Evolutionary conservation across 2,888 invertebrate species (phyloP), one percentile per base, ranked within the genome.

Genomic region (Thysanoteuthis rhombus): DNA sequence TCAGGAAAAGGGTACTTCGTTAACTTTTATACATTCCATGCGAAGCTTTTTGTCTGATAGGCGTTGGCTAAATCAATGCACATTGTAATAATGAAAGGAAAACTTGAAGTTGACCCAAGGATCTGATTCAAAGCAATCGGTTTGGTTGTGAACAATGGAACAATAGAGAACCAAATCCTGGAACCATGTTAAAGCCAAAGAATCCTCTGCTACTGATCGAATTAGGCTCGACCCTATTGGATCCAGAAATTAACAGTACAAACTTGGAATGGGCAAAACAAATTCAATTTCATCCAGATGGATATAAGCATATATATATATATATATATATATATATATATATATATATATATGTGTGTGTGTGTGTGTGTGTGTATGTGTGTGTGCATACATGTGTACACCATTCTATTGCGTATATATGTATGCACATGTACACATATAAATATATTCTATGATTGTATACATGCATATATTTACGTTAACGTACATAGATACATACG

Each of bases 311-410:
- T 90, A 38, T 2, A 38, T 90, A 6, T 40, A 39, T 40, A 19
- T 40, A 91, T 40, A 91, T 40, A 39, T 91, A 91, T 91, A 91
- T 91, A 91, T 91, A 91, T 91, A 91, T 91, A 91, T 91, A 91
- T 90, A 90, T 90, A 90, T 90, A 10, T 90, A 2, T 90, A 10
- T 90, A 39, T 36, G 6, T 10, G 10, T 38, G 28, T 38, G 28
- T 38, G 28, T 90, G 28, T 90, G 16, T 90, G 16, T 39, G 28
- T 38, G 28, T 38, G 28, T 38, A 12, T 12, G 28, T 36, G 16
- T 38, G 28, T 12, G 25, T 10, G 0, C 10, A 90, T 36, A 90
- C 0, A 39, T 90, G 38, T 90, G 39, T 19, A 1, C 12, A 38
- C 8, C 0, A 8, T 12, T 38, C 10, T 39, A 38, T 6, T 38